Evolutionary conservation across 2,797 vertebrate species (phyloP), one percentile per base, ranked within the genome.

Genomic region (Pterois miles): DNA sequence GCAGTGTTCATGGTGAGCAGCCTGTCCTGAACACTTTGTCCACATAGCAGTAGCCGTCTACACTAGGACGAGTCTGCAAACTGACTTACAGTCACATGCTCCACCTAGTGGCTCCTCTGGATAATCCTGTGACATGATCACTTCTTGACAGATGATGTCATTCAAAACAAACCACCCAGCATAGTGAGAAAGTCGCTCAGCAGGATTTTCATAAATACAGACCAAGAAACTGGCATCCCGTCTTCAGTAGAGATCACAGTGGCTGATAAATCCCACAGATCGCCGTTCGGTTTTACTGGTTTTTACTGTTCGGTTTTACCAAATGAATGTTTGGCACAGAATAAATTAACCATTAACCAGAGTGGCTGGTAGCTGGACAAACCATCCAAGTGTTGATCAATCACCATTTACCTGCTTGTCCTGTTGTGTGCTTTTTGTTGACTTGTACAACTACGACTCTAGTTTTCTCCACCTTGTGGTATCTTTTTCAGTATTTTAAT

Each of bases 101-200:
- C 92, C 91, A 82, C 77, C 92, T 94, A 88, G 88, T 89, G 92
- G 90, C 29, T 60, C 27, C 48, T 70, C 14, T 33, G 6, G 48
- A n/a, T 62, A 64, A 82, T 56, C 48, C 63, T 69, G 27, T 53
- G 38, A 78, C 70, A 57, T 2, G 1, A 31, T 72, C 59, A 12
- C 18, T 6, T 58, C 62, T 76, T 65, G 38, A 66, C 27, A 14
- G 81, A 86, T 94, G 93, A 94, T 87, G 93, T 91, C 86, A 91
- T 91, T 64, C 71, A 67, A 84, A 88, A 84, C 73, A 68, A 84
- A 68, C 52, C 63, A 62, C 31, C 20, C 62, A 58, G 69, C 71
- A n/a, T 27, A 64, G 58, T 74, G 81, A 69, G 73, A 84, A 86
- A 71, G 71, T 75, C 22, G 64, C 75, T 65, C 29, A 11, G 57